phyloP scores from a whole-genome alignment of 2,888 invertebrate genomes.

The Plagodis dolabraria region DNA sequence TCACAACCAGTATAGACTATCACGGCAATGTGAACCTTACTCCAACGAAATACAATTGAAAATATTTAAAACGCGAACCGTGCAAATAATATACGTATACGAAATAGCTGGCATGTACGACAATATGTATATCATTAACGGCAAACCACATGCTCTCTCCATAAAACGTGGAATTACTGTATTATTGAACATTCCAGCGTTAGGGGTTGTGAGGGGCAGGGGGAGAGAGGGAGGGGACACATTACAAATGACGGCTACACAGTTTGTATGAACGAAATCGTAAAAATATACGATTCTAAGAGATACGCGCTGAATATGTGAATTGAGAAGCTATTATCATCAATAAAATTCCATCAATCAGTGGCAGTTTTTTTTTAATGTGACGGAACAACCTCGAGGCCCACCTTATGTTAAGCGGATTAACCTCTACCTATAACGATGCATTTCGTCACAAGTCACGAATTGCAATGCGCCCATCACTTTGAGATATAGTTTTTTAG shows the following conservation, averaged over 20 bases:
- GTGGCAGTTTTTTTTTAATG: neutral
- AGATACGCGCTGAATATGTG: neutral
- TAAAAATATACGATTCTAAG: slow-evolving; percentile 14
- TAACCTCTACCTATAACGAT: too few relatives aligned
- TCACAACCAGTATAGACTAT: neutral
- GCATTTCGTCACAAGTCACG: too few relatives aligned
- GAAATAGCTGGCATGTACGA: neutral
- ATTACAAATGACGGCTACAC: neutral
- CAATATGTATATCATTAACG: slow-evolving; percentile 20
- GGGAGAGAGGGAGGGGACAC: neutral
- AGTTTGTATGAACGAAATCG: neutral
- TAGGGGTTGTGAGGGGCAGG: neutral
- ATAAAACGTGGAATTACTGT: slow-evolving; percentile 15
- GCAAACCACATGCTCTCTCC: slow-evolving; percentile 19
- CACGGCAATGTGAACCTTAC: slow-evolving; percentile 5
- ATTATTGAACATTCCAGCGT: slow-evolving; percentile 19
- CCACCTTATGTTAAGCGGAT: neutral
- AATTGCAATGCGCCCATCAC: too few relatives aligned
- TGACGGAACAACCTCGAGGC: neutral
- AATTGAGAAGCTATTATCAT: neutral
- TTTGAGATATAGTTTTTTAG: too few relatives aligned
- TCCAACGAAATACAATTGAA: neutral
- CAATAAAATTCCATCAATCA: neutral
- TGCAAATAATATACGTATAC: neutral
- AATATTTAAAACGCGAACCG: neutral